Conservation (phyloP, 2,113 vertebrate species). For the Chloebia gouldiae region DNA sequence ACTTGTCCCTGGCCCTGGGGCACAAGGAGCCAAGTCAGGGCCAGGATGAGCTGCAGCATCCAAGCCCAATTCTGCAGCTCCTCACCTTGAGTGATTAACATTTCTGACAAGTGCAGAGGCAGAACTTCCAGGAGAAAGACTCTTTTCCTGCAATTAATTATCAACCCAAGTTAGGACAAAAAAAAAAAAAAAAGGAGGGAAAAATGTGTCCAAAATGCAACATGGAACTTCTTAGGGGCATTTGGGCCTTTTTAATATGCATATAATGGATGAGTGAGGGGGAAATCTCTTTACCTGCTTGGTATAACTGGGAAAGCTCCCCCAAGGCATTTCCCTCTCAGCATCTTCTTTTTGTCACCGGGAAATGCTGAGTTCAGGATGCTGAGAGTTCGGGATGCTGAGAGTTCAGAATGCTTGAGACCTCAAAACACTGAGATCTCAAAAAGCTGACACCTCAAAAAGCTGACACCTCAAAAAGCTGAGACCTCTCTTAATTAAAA, state of each 20-base stretch:
- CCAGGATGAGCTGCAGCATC: neutral
- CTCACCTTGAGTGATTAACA: neutral
- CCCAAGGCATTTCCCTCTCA: neutral
- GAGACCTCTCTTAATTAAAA: neutral
- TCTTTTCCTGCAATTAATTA: neutral
- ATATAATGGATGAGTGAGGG: neutral
- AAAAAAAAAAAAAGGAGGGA: neutral
- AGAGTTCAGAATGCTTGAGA: no score
- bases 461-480: rapidly evolving
- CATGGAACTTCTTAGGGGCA: neutral
- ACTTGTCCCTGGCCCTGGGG: neutral
- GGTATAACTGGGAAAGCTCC: neutral
- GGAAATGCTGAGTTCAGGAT: neutral
- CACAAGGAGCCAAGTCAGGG: neutral
- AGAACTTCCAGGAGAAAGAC: neutral
- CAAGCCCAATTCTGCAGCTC: neutral
- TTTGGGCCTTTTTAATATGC: neutral
- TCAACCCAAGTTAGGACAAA: neutral
- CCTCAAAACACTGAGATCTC: no score
- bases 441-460: neutral
- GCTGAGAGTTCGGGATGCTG: neutral
- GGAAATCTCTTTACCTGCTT: neutral
- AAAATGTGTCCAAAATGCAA: neutral
- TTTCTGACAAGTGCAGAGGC: neutral
- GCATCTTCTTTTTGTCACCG: neutral